Evolutionary conservation across 1,140 invertebrate species (phyloP).

Genomic region (Belonocnema kinseyi): DNA sequence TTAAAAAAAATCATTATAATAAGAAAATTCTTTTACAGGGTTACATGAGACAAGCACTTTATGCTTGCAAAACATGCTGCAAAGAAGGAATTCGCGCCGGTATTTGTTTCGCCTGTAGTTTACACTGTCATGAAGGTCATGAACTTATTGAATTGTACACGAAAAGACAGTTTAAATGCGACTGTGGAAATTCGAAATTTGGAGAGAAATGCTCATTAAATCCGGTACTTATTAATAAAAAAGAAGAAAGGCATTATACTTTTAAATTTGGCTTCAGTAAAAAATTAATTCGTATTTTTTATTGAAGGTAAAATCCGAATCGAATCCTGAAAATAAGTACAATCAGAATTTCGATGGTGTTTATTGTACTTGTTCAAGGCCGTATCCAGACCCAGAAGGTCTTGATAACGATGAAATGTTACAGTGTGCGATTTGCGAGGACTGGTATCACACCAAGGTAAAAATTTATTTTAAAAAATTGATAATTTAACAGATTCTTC

Average conservation of each 20-base stretch:
- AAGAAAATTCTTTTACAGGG: conserved; percentile 80
- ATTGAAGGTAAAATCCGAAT: conserved; percentile 35
- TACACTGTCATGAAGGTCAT: conserved; percentile 97
- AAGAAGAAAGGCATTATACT: not conserved
- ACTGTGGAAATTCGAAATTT: conserved; percentile 96
- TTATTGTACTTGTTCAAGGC: conserved; percentile 95
- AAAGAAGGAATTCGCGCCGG: conserved; percentile 83
- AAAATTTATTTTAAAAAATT: conserved; percentile 10
- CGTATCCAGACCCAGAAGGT: conserved; percentile 95
- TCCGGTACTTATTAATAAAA: conserved; percentile 72
- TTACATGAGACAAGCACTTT: conserved; percentile 95
- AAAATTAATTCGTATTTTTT: conserved; percentile 32
- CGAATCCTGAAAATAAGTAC: conserved; percentile 88
- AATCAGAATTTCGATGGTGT: conserved; percentile 96
- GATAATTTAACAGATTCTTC: not conserved
- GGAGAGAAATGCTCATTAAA: conserved; percentile 83
- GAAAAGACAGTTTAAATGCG: conserved; percentile 96
- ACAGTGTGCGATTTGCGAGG: conserved; percentile 97
- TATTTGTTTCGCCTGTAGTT: conserved; percentile 95
- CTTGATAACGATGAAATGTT: conserved; percentile 93
- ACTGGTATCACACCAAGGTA: conserved; percentile 94
- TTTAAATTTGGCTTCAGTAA: conserved; percentile 36
- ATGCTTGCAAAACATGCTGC: conserved; percentile 95
- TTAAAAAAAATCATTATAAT: not conserved
- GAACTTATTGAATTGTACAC: conserved; percentile 98